A percentile compares a stretch with the other conserved stretches of the same genome.
Evolutionary conservation across 2,797 vertebrate species (phyloP).

Genomic region (Rhinella marina): DNA sequence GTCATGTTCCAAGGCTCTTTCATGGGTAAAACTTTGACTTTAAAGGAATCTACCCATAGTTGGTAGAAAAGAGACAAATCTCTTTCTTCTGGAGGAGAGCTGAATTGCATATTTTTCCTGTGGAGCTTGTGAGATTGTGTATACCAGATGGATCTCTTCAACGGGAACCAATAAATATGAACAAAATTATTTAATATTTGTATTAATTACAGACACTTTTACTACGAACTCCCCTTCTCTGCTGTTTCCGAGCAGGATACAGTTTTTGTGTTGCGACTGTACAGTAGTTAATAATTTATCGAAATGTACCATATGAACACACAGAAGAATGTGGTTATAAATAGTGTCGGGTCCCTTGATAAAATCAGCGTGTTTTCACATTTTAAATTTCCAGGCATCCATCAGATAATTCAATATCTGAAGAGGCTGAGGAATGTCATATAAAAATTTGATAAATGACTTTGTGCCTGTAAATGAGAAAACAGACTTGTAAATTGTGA

Average conservation of each 20-base stretch:
- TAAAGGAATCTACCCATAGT: too few relatives aligned
- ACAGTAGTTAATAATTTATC: constrained; percentile 85
- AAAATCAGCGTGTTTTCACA: constrained; percentile 71
- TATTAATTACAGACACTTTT: neutral
- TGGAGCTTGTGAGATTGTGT: too few relatives aligned
- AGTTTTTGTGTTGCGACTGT: constrained; percentile 77
- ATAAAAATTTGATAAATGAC: constrained; percentile 77
- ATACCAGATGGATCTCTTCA: too few relatives aligned
- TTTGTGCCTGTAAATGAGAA: constrained; percentile 78
- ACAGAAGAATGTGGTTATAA: constrained; percentile 70
- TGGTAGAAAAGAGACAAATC: too few relatives aligned
- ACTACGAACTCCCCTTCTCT: constrained; percentile 61
- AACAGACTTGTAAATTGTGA: constrained; percentile 80
- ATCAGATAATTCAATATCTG: constrained; percentile 73
- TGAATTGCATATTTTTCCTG: too few relatives aligned
- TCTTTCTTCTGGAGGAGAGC: too few relatives aligned
- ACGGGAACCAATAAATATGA: too few relatives aligned
- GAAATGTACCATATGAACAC: constrained; percentile 74
- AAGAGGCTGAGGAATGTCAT: constrained; percentile 75
- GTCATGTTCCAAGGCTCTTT: too few relatives aligned
- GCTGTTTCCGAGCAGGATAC: constrained; percentile 75
- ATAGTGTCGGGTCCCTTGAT: constrained; percentile 76
- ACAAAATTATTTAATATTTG: neutral
- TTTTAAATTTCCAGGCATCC: constrained; percentile 70
- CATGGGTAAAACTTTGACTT: too few relatives aligned